These are phyloP conservation scores for Ichneumon xanthorius DNA, from an alignment of 2,888 invertebrate genomes.

Conservation along the genomic window DNA sequence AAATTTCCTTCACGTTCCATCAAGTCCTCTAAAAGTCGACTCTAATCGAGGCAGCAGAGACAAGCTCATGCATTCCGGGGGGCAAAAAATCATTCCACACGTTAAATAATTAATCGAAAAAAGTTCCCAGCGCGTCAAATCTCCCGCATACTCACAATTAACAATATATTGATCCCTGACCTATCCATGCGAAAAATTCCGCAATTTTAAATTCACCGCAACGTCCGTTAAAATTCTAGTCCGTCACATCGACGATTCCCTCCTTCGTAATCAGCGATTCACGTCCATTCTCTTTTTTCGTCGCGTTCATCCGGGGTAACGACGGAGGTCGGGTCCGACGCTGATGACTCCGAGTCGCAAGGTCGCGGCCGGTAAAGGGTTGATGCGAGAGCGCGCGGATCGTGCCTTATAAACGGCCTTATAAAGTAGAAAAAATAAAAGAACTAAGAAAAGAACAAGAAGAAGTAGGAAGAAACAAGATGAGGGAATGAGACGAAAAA, in stretches of 20 bases:
- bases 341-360: constrained; percentile 51
- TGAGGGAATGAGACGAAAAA: constrained; percentile 6
- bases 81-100: no score
- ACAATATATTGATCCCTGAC: constrained; percentile 55
- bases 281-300: not conserved
- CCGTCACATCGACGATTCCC: constrained; percentile 49
- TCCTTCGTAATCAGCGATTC: constrained; percentile 22
- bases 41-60: no score
- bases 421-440: constrained; percentile 39
- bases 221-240: not conserved
- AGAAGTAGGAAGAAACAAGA: constrained; percentile 9
- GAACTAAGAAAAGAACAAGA: not conserved
- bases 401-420: constrained; percentile 48
- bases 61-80: no score
- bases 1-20: no score
- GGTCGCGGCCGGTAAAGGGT: constrained; percentile 57
- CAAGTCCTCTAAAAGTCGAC: no score
- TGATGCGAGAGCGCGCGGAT: constrained; percentile 37
- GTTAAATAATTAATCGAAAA: no score
- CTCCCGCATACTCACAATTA: not conserved
- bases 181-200: constrained; percentile 31
- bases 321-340: not conserved
- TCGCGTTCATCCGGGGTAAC: not conserved
- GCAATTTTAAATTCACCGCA: not conserved
- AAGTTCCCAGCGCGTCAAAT: no score